A percentile compares a stretch with the other conserved stretches of the same genome.
phyloP scores from a whole-genome alignment of 2,113 vertebrate species.

The Holacanthus passer region DNA sequence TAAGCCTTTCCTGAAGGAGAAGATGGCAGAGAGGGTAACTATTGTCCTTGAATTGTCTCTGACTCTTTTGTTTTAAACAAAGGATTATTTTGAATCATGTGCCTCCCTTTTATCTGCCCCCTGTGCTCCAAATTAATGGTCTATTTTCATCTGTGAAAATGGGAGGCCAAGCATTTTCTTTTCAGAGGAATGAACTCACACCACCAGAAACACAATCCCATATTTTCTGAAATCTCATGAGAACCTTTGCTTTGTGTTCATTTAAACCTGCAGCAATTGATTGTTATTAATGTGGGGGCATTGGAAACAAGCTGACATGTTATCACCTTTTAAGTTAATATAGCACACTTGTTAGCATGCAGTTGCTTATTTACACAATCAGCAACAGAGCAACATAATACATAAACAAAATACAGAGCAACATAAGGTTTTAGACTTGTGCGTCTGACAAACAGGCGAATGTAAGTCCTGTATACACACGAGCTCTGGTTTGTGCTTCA shows the following conservation, averaged over 20 bases:
- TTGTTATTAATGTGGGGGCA: background rate
- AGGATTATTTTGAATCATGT: background rate
- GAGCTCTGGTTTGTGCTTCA: background rate
- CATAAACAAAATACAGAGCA: background rate
- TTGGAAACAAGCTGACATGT: background rate
- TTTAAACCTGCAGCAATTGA: background rate
- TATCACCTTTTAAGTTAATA: background rate
- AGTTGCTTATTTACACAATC: background rate
- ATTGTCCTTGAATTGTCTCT: slow-evolving; percentile 33
- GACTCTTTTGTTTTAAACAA: slow-evolving; percentile 42
- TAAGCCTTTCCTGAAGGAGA: slow-evolving; percentile 98
- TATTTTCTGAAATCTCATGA: slow-evolving; percentile 7
- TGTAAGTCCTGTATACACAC: background rate
- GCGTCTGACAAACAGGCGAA: background rate
- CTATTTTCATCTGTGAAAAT: slow-evolving; percentile 28
- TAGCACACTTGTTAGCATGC: background rate
- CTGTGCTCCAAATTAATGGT: background rate
- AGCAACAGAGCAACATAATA: background rate
- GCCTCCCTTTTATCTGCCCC: slow-evolving; percentile 14
- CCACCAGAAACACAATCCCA: background rate
- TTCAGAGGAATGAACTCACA: slow-evolving; percentile 28
- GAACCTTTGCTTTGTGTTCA: background rate
- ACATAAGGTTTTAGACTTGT: background rate
- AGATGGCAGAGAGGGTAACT: slow-evolving; percentile 97
- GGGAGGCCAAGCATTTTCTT: background rate